Evolutionary conservation across 2,888 invertebrate species (phyloP).

Genomic region (Mythimna vitellina): DNA sequence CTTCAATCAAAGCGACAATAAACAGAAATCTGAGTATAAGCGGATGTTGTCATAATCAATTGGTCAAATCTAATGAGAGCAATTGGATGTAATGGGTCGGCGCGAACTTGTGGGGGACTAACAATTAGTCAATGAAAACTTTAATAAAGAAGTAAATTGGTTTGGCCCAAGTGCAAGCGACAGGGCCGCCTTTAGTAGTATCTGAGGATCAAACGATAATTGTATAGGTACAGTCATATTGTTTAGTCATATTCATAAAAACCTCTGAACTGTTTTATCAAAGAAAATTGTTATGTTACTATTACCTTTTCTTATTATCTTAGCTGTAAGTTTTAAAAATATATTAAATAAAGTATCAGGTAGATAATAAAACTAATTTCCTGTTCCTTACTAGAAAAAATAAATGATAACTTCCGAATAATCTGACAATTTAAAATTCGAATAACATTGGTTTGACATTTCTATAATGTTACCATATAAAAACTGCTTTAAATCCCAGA

Average conservation of each 20-base stretch:
- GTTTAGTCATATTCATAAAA: too few species aligned
- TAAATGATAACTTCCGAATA: too few species aligned
- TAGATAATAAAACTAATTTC: background rate
- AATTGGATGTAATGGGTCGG: constrained; percentile 78
- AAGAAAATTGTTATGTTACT: too few species aligned
- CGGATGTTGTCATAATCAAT: constrained; percentile 83
- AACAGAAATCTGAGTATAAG: constrained; percentile 63
- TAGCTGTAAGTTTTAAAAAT: too few species aligned
- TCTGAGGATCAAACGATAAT: background rate
- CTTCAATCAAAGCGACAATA: constrained; percentile 37
- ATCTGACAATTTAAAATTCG: too few species aligned
- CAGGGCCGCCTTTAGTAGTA: background rate
- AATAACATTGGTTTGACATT: too few species aligned
- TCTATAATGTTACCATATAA: too few species aligned
- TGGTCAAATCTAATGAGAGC: constrained; percentile 83
- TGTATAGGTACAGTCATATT: too few species aligned
- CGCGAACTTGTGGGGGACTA: constrained; percentile 68
- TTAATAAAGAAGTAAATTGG: constrained; percentile 5
- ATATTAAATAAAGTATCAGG: background rate
- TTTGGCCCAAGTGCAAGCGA: background rate
- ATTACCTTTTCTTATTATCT: too few species aligned
- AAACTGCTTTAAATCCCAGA: too few species aligned
- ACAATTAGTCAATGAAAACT: constrained; percentile 79
- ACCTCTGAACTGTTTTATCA: too few species aligned
- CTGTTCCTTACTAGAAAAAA: background rate